Base-by-base conservation (phyloP, 23 tunicate species). In the Diplosoma virens region DNA sequence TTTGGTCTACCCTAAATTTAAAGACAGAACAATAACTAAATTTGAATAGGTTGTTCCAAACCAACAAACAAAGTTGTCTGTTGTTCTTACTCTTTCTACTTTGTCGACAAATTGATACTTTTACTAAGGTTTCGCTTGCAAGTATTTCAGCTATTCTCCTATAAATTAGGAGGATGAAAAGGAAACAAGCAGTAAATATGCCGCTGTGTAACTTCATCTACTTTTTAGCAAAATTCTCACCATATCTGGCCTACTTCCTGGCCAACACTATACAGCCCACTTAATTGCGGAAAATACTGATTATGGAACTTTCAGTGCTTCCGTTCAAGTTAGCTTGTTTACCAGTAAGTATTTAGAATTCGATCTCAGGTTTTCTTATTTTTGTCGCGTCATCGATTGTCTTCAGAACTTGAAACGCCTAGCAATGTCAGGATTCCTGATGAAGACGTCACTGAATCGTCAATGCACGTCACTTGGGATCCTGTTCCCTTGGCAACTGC, bases 371-470 rank as follows among this genome's bases (percentile, higher is more conserved):
- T n/a, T 21, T 18, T 47, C 0, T 41, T 41, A 9, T 41, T 41
- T 41, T 41, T 41, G 50, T 7, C 14, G 14, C 14, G 9, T 41
- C 50, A n/a, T n/a, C n/a, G n/a, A n/a, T n/a, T n/a, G n/a, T 61
- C 5, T 67, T 4, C 78, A 92, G 97, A 92, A 37, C 87, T 92
- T 22, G 83, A 75, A 74, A 92, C 87, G 1, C 97, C 97, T 0
- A 25, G 68, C 25, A 92, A 92, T 61, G 73, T 92, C 67, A 25
- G 20, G 20, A 55, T 72, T 30, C 46, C 59, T 16, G 72, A 73
- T 23, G 66, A 73, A 17, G 77, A 71, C 68, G 67, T 85, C 37
- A 92, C 97, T 20, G 97, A 92, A 30, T 31, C 83, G 35, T 92
- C 97, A 24, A 59, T 92, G 76, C 33, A 59, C 23, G 59, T 92